Evolutionary conservation across 2,888 invertebrate species (phyloP).

Genomic region (Drosophila multiciliata): DNA sequence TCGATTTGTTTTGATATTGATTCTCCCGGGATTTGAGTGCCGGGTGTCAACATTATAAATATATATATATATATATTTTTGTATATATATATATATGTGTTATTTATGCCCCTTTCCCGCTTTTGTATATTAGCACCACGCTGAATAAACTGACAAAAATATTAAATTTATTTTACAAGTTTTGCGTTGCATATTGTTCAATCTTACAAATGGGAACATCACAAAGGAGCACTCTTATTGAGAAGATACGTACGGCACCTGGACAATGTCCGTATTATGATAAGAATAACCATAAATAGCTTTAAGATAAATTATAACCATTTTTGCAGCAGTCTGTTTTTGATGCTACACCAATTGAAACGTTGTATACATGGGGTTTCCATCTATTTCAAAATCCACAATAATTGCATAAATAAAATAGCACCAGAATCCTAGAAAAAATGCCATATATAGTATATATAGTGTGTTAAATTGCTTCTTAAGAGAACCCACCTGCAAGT

Average conservation of each 20-base stretch:
- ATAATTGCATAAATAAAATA: slow-evolving; percentile 46
- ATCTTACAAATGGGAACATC: neutral
- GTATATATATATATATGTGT: neutral
- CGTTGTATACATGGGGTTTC: too few species aligned
- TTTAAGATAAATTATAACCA: neutral
- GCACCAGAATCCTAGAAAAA: slow-evolving; percentile 47
- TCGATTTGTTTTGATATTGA: slow-evolving; percentile 65
- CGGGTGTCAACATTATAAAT: slow-evolving; percentile 11
- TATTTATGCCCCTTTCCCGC: neutral
- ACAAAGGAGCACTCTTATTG: neutral
- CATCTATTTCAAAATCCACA: slow-evolving; percentile 38
- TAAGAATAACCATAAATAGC: neutral
- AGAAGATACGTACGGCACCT: neutral
- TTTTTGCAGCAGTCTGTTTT: too few species aligned
- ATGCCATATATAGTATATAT: neutral
- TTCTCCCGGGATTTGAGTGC: slow-evolving; percentile 27
- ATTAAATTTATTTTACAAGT: neutral
- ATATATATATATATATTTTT: neutral
- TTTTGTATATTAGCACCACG: neutral
- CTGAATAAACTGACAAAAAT: neutral
- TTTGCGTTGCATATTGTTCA: neutral
- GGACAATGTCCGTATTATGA: neutral
- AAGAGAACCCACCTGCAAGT: slow-evolving; percentile 38
- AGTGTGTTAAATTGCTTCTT: neutral
- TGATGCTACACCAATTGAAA: too few species aligned